Conservation (phyloP, 2,888 invertebrate genomes). For the Pristionchus mayeri region DNA sequence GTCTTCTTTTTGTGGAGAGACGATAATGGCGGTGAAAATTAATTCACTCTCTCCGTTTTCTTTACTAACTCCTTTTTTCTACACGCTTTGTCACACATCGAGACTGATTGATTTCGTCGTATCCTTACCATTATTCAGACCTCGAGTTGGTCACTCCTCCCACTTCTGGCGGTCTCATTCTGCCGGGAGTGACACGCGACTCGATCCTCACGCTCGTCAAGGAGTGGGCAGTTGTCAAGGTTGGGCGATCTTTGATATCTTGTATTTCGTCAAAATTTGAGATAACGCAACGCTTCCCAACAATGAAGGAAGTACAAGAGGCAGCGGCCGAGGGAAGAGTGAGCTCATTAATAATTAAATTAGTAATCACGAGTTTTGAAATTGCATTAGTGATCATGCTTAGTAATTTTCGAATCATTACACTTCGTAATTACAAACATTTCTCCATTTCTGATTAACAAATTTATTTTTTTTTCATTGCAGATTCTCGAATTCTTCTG, state of each 20-base stretch:
- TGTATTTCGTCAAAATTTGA: not conserved
- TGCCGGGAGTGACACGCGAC: constrained; percentile 92
- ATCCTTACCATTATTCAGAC: too few species aligned
- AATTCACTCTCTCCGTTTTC: too few species aligned
- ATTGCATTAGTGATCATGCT: too few species aligned
- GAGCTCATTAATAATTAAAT: constrained; percentile 78
- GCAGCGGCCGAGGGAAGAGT: constrained; percentile 87
- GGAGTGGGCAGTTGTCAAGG: constrained; percentile 82
- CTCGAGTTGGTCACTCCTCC: constrained; percentile 92
- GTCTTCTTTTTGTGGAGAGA: constrained; percentile 89
- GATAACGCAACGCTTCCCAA: constrained; percentile 85
- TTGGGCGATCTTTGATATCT: not conserved
- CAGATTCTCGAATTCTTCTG: constrained; percentile 95
- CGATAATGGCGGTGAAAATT: constrained; percentile 86
- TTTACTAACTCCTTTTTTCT: too few species aligned
- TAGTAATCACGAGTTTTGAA: too few species aligned
- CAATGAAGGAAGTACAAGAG: constrained; percentile 86
- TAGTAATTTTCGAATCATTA: too few species aligned
- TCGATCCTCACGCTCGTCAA: constrained; percentile 87
- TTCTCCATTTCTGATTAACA: too few species aligned
- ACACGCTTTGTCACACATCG: too few species aligned
- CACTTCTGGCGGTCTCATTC: constrained; percentile 87
- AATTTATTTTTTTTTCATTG: constrained; percentile 54
- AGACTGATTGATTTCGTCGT: too few species aligned
- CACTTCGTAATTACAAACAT: too few species aligned